phyloP scores from a whole-genome alignment of 2,113 vertebrate genomes.

The Cebus imitator region DNA sequence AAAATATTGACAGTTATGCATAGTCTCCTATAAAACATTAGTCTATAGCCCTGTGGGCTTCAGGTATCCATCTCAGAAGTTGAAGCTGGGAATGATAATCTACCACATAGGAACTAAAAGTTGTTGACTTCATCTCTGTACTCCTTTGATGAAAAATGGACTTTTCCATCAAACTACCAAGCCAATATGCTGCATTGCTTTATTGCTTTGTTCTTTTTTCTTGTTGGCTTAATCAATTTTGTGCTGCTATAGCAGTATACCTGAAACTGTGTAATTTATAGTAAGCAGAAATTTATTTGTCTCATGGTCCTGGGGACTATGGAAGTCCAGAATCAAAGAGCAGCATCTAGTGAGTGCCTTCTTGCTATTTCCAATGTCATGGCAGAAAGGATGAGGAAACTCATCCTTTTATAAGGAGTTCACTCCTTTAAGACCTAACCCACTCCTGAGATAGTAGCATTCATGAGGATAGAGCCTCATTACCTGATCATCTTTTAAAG shows the following conservation, averaged over 20 bases:
- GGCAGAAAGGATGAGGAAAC: no score
- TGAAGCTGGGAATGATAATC: not conserved
- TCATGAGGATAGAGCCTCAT: not conserved
- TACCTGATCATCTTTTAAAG: not conserved
- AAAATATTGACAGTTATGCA: not conserved
- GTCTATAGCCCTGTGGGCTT: not conserved
- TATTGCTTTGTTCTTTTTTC: not conserved
- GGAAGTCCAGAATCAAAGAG: not conserved
- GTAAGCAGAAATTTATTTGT: not conserved
- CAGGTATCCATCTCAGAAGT: not conserved
- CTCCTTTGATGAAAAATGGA: not conserved
- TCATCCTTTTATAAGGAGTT: not conserved
- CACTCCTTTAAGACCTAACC: not conserved
- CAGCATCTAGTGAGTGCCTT: not conserved
- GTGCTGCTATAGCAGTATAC: not conserved
- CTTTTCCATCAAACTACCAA: not conserved
- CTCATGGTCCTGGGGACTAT: no score
- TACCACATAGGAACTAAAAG: not conserved
- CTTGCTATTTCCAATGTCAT: not conserved
- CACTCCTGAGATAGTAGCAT: not conserved
- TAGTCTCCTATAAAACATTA: not conserved
- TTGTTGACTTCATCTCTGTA: not conserved
- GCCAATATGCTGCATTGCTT: not conserved
- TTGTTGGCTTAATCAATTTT: not conserved
- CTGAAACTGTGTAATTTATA: not conserved